These are phyloP conservation scores for Epinephelus malabaricus DNA, from an alignment of 2,797 vertebrate genomes.

Conservation along the genomic window DNA sequence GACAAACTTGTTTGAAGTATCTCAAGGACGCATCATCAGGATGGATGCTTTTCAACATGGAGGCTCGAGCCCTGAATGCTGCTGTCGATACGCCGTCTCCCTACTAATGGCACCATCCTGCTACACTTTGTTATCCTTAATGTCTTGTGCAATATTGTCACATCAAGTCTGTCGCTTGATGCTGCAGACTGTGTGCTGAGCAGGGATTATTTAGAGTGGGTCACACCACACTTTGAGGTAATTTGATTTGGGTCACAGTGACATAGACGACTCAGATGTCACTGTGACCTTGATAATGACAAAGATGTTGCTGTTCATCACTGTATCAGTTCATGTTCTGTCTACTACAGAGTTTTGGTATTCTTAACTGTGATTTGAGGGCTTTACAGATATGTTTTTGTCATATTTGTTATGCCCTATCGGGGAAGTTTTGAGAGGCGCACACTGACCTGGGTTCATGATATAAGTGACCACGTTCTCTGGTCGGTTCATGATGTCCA, in stretches of 20 bases:
- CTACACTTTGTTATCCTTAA: conserved; percentile 10
- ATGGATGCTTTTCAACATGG: conserved; percentile 16
- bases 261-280: conserved; percentile 22
- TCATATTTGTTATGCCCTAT: background rate
- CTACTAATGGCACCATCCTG: background rate
- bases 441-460: conserved; percentile 92
- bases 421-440: background rate
- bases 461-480: conserved; percentile 90
- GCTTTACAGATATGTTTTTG: background rate
- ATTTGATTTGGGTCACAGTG: conserved; percentile 23
- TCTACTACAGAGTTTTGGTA: background rate
- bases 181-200: conserved; percentile 7
- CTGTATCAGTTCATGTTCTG: background rate
- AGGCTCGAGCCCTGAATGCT: background rate
- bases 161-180: conserved; percentile 12
- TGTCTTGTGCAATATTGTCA: background rate
- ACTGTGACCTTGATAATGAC: conserved; percentile 16
- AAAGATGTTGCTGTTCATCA: background rate
- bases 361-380: no score
- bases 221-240: background rate
- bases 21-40: conserved; percentile 8
- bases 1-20: background rate
- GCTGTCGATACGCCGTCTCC: background rate
- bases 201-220: conserved; percentile 21
- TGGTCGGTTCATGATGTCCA: conserved; percentile 87